Evolutionary conservation across 2,113 vertebrate species (phyloP), one percentile per base, ranked within the genome.

Genomic region (Poeciliopsis prolifica): DNA sequence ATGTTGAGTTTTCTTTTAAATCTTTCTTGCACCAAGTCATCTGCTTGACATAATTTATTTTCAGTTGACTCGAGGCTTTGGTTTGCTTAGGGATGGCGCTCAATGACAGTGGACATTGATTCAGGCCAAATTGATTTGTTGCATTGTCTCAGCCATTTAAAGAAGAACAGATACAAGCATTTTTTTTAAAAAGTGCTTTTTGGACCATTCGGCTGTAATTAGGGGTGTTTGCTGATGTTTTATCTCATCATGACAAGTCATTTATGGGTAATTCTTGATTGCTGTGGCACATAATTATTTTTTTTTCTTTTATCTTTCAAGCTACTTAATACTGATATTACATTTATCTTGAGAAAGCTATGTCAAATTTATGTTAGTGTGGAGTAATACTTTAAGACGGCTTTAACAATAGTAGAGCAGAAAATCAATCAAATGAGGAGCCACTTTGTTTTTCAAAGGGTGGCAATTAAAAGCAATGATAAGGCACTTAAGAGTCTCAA

Each of bases 71-170:
- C n/a, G 51, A 58, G 51, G 51, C 51, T 54, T 54, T 54, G 7
- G 6, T 58, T 58, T 58, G 24, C 24, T 58, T 58, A n/a, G 51
- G 5, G 19, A 58, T 58, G 51, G 7, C 24, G 9, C 51, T 24
- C 19, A 65, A 90, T 86, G 87, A 86, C 84, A 29, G 42, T 70
- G 69, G 31, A 65, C 82, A 73, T 82, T 81, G 85, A 84, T 77
- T 33, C 12, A 88, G 74, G 75, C 68, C 3, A 0, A 70, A 79
- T 85, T 76, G 68, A 22, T 78, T 87, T 81, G 65, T 78, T 22
- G 44, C 83, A 58, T 66, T 68, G 61, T 86, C 37, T 68, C 13
- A 72, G 48, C 26, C 26, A 26, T 79, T 83, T 75, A 71, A 64
- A 82, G 67, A 85, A 78, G 0, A 0, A 61, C 74, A 68, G 8